Conservation (phyloP, 30 jellyfish, hydroid and myxozoan genomes). For the Catostylus mosaicus region DNA sequence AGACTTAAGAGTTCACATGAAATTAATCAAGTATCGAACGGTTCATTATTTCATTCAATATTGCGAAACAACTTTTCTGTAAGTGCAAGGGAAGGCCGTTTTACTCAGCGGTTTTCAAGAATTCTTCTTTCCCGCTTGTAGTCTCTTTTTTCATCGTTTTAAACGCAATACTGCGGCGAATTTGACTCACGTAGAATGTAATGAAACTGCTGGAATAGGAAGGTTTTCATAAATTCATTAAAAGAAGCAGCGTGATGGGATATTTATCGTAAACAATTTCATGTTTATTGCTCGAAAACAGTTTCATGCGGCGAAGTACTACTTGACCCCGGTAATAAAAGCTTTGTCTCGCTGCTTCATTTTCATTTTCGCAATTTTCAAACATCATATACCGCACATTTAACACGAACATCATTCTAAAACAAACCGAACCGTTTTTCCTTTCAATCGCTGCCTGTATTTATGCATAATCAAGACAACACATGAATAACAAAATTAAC, state of each 20-base stretch:
- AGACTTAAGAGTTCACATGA: neutral
- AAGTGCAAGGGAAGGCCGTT: neutral
- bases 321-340: conserved; percentile 59
- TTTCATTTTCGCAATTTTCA: conserved; percentile 42
- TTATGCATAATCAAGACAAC: conserved; percentile 25
- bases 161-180: conserved; percentile 13
- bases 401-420: conserved; percentile 10
- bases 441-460: conserved; percentile 6
- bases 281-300: conserved; percentile 52
- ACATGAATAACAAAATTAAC: conserved; percentile 32
- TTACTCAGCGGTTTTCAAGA: conserved; percentile 12
- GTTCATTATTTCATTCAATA: neutral
- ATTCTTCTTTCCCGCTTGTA: neutral
- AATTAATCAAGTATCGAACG: neutral
- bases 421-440: conserved; percentile 26
- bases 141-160: neutral
- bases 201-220: conserved; percentile 1
- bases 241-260: conserved; percentile 52
- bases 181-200: neutral
- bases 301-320: conserved; percentile 63
- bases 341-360: conserved; percentile 51
- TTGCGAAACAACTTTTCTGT: neutral
- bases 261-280: conserved; percentile 38
- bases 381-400: conserved; percentile 33
- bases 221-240: conserved; percentile 34